Conservation (phyloP, 1,140 invertebrate genomes). For the Lucilia sericata region DNA sequence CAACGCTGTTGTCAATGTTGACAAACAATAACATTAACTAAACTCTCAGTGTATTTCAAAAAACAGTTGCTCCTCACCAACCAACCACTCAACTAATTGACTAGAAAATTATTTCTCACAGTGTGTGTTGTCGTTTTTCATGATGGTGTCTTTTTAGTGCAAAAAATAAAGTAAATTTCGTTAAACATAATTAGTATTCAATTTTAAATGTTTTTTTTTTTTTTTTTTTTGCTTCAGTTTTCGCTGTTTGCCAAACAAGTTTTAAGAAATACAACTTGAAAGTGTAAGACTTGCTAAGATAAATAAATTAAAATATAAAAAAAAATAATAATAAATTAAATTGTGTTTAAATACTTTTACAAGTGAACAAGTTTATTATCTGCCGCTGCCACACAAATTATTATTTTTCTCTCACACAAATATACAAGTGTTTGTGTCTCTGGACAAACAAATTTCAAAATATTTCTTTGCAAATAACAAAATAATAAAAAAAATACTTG, state of each 20-base stretch:
- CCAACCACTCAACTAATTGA: too few relatives aligned
- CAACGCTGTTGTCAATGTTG: too few relatives aligned
- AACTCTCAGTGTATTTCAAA: neutral
- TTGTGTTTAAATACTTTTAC: slow-evolving; percentile 1
- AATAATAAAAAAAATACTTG: neutral
- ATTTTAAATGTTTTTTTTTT: neutral
- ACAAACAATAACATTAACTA: neutral
- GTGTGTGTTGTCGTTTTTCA: neutral
- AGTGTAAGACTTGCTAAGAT: neutral
- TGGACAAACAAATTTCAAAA: neutral
- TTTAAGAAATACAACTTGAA: neutral
- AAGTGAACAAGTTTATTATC: neutral
- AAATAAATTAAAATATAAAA: too few relatives aligned
- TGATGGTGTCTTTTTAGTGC: neutral
- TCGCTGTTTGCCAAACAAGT: neutral
- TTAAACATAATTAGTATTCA: neutral
- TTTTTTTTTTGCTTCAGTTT: neutral
- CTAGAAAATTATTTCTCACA: neutral
- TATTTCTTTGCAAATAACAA: neutral
- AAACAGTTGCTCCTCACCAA: neutral
- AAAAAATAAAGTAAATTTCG: neutral
- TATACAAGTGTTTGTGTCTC: neutral
- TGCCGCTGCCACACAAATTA: neutral
- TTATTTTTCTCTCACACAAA: neutral
- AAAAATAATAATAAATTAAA: slow-evolving; percentile 7